A percentile compares a stretch with the other conserved stretches of the same genome.
Conservation (phyloP, 2,113 vertebrate species). For the Oncorhynchus tshawytscha region DNA sequence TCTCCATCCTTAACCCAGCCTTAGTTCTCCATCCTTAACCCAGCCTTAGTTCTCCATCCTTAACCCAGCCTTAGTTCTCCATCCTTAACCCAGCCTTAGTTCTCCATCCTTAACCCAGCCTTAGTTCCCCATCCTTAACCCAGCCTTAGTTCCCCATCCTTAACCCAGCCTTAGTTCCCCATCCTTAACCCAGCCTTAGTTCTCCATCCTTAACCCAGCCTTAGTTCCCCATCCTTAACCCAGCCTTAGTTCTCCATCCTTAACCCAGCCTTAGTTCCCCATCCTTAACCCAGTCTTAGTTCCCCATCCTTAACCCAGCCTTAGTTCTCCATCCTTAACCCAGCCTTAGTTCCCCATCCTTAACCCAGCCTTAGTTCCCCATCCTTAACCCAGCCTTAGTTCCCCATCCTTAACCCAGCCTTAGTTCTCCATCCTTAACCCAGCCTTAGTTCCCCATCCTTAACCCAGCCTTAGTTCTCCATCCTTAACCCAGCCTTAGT, state of each 20-base stretch:
- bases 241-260: slow-evolving; percentile 62
- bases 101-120: slow-evolving; percentile 62
- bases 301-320: too few species aligned
- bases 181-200: slow-evolving; percentile 75
- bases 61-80: too few species aligned
- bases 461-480: slow-evolving; percentile 75
- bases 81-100: slow-evolving; percentile 75
- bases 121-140: slow-evolving; percentile 65
- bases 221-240: slow-evolving; percentile 56
- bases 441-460: not conserved
- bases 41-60: slow-evolving; percentile 62
- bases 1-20: too few species aligned
- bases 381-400: slow-evolving; percentile 70
- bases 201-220: too few species aligned
- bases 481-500: too few species aligned
- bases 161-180: too few species aligned
- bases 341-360: slow-evolving; percentile 62
- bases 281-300: slow-evolving; percentile 75
- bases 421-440: slow-evolving; percentile 35
- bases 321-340: slow-evolving; percentile 56
- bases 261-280: too few species aligned
- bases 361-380: slow-evolving; percentile 75
- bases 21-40: slow-evolving; percentile 21
- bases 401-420: slow-evolving; percentile 70
- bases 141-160: slow-evolving; percentile 62